Evolutionary conservation across 2,113 vertebrate species (phyloP), one percentile per base, ranked within the genome.

Genomic region (Pseudorasbora parva): DNA sequence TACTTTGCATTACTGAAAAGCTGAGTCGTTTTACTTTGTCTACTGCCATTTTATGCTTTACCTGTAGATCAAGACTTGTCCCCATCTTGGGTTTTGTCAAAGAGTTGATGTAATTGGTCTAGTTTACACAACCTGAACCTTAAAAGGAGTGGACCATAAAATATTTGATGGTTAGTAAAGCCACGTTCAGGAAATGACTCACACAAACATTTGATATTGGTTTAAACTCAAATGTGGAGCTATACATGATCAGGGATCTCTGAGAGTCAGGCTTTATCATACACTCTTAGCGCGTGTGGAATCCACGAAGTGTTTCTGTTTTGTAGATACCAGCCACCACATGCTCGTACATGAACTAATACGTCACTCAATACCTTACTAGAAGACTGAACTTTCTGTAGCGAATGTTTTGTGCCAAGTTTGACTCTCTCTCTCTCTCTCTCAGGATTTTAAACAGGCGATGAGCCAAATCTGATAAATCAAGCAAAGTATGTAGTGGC

Each of bases 161-260:
- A 25, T 5, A 66, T 37, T 33, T 43, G 4, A 51, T 47, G 80
- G 47, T 71, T 11, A 23, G 54, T 72, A 57, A 14, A 17, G 27
- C 45, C 3, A 12, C 17, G 10, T 17, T 27, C 76, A 85, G 86
- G 86, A 87, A 85, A 49, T 87, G 25, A 87, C 74, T 87, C 83
- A 85, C 23, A n/a, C 21, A 57, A 81, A 23, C 76, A 49, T 83
- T 74, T 59, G 56, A 72, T 85, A 54, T 80, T 82, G 9, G 25
- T 78, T 56, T 54, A 74, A 57, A 66, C 71, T 64, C n/a, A 49
- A 74, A 51, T 23, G 56, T 60, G 49, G 5, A 41, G n/a, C 56
- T 77, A 71, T 23, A 71, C 21, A 7, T 64, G 54, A n/a, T 78
- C 64, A 45, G 23, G 69, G 27, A 56, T 15, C 51, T 37, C 68